phyloP scores from a whole-genome alignment of 2,797 vertebrate genomes.

The Limnodromus scolopaceus region DNA sequence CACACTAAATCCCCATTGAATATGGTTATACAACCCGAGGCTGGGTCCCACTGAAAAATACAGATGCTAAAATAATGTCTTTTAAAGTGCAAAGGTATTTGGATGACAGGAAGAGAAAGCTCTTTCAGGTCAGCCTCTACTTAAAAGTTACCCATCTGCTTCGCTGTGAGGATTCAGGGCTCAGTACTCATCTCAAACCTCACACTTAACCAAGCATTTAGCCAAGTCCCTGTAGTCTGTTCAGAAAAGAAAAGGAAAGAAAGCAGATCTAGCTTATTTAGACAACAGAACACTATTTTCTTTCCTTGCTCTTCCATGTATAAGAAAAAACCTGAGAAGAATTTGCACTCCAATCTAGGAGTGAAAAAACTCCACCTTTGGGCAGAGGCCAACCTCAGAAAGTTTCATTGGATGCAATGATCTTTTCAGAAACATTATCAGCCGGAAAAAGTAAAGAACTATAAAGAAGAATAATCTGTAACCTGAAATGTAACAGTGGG shows the following conservation, averaged over 20 bases:
- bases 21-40: not conserved
- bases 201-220: not conserved
- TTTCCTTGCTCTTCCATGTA: not conserved
- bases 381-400: not conserved
- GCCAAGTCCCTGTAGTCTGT: not conserved
- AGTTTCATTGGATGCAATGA: not conserved
- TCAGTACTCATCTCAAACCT: not conserved
- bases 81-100: not conserved
- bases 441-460: not conserved
- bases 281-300: not conserved
- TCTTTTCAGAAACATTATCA: not conserved
- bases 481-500: not conserved
- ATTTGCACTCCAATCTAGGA: not conserved
- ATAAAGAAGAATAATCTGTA: not conserved
- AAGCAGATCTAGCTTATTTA: not conserved
- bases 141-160: not conserved
- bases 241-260: not conserved
- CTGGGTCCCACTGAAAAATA: not conserved
- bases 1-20: not conserved
- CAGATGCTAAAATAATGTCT: not conserved
- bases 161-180: not conserved
- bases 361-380: not conserved
- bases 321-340: not conserved
- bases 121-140: not conserved
- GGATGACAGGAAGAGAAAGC: not conserved